Evolutionary conservation across 2,888 invertebrate genomes (phyloP).

Genomic region (Diachrysia chrysitis): DNA sequence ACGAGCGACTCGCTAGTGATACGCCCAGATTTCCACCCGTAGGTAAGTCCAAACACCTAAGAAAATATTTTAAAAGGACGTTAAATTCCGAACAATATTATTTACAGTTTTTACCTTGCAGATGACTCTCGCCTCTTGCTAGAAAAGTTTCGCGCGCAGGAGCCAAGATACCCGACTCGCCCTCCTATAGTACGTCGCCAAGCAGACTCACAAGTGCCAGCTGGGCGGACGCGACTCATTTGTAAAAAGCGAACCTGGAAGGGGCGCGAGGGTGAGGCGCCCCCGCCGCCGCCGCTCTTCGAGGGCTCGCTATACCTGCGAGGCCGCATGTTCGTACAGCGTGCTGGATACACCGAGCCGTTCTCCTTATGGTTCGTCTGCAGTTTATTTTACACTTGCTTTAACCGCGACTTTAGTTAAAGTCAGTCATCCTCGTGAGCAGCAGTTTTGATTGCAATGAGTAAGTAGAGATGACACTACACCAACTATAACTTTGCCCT

Average conservation of each 20-base stretch:
- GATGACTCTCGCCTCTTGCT: conserved; percentile 70
- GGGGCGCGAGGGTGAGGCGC: conserved; percentile 11
- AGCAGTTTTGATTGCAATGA: too few relatives aligned
- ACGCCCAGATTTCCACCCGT: conserved; percentile 39
- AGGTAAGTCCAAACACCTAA: conserved; percentile 31
- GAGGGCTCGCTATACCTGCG: conserved; percentile 68
- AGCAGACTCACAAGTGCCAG: too few relatives aligned
- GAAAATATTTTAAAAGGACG: too few relatives aligned
- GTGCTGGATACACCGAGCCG: conserved; percentile 76
- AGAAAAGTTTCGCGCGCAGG: conserved; percentile 70
- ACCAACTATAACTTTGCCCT: too few relatives aligned
- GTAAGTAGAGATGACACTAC: too few relatives aligned
- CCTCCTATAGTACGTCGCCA: conserved; percentile 76
- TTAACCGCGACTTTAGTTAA: too few relatives aligned
- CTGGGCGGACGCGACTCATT: conserved; percentile 22
- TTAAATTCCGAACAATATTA: too few relatives aligned
- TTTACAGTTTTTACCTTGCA: conserved; percentile 33
- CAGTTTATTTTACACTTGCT: not conserved
- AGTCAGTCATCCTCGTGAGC: too few relatives aligned
- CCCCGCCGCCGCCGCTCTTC: conserved; percentile 67
- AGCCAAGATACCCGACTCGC: conserved; percentile 64
- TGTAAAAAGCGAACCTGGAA: conserved; percentile 21
- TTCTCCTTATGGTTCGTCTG: conserved; percentile 72
- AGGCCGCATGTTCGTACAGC: conserved; percentile 71
- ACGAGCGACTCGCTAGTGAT: conserved; percentile 15